A percentile compares a stretch with the other conserved stretches of the same genome.
Conservation (phyloP, 2,888 invertebrate species). For the Acleris sparsana region DNA sequence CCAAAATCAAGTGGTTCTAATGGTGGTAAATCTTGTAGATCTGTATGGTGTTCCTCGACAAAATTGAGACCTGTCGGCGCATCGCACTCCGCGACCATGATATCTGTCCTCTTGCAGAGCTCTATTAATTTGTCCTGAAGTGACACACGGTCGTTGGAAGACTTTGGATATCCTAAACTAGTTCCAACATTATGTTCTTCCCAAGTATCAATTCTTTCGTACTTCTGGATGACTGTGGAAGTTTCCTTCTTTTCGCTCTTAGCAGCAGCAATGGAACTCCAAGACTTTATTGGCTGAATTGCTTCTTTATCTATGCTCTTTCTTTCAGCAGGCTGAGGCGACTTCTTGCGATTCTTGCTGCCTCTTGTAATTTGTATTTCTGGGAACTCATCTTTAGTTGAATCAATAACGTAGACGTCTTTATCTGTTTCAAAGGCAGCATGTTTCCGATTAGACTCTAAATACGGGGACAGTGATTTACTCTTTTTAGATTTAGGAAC, state of each 20-base stretch:
- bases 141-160: slow-evolving; percentile 51
- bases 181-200: slow-evolving; percentile 32
- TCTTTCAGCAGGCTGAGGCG: slow-evolving; percentile 58
- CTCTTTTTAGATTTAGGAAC: slow-evolving; percentile 59
- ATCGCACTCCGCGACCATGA: slow-evolving; percentile 78
- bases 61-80: slow-evolving; percentile 72
- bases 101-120: slow-evolving; percentile 75
- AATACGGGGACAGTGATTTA: slow-evolving; percentile 64
- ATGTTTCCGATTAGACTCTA: slow-evolving; percentile 54
- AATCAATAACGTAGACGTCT: slow-evolving; percentile 75
- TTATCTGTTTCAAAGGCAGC: slow-evolving; percentile 52
- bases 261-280: slow-evolving; percentile 81
- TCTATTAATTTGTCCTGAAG: slow-evolving; percentile 73
- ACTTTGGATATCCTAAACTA: slow-evolving; percentile 48
- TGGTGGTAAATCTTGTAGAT: slow-evolving; percentile 66
- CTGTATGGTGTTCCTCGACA: slow-evolving; percentile 75
- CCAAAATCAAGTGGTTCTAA: slow-evolving; percentile 71
- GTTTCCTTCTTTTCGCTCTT: slow-evolving; percentile 55
- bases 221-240: slow-evolving; percentile 11
- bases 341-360: slow-evolving; percentile 64
- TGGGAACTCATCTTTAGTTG: slow-evolving; percentile 74
- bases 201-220: slow-evolving; percentile 24
- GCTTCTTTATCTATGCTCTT: slow-evolving; percentile 48
- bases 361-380: slow-evolving; percentile 75
- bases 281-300: slow-evolving; percentile 68